These are phyloP conservation scores for Reticulitermes lucifugus DNA, from an alignment of 2,888 invertebrate species.

Conservation along the genomic window DNA sequence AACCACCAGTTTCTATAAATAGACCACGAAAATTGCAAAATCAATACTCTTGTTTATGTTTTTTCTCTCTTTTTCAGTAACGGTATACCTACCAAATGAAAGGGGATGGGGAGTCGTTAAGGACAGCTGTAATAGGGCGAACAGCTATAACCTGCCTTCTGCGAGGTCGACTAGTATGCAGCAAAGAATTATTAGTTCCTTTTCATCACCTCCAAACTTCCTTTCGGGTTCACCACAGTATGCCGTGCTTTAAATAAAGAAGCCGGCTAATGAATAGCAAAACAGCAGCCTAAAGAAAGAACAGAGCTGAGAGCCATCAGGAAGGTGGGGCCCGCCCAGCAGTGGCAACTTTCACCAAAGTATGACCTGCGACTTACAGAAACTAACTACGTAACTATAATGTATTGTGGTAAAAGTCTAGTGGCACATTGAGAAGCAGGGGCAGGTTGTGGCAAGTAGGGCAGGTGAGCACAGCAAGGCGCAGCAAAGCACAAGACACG, in stretches of 20 bases:
- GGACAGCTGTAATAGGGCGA: slow-evolving; percentile 12
- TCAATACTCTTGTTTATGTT: slow-evolving; percentile 48
- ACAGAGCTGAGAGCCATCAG: not conserved
- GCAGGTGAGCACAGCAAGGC: no score
- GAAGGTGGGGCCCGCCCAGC: no score
- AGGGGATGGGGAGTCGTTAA: slow-evolving; percentile 36
- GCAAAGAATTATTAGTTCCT: slow-evolving; percentile 31
- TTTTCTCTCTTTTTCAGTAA: slow-evolving; percentile 30
- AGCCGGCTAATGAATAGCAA: not conserved
- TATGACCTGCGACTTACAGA: no score
- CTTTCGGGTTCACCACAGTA: not conserved
- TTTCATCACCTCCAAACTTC: slow-evolving; percentile 9
- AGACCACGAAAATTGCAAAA: slow-evolving; percentile 47
- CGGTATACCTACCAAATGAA: not conserved
- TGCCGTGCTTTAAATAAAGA: not conserved
- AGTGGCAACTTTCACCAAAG: no score
- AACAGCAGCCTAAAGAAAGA: not conserved
- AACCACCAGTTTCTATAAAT: slow-evolving; percentile 39
- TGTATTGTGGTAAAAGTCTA: no score
- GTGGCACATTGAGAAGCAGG: no score
- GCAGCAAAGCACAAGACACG: no score
- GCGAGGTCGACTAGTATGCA: not conserved
- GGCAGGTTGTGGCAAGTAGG: no score
- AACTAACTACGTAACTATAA: no score
- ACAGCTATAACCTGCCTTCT: slow-evolving; percentile 42